Conservation (phyloP, 2,113 vertebrate species). For the Passer montanus region DNA sequence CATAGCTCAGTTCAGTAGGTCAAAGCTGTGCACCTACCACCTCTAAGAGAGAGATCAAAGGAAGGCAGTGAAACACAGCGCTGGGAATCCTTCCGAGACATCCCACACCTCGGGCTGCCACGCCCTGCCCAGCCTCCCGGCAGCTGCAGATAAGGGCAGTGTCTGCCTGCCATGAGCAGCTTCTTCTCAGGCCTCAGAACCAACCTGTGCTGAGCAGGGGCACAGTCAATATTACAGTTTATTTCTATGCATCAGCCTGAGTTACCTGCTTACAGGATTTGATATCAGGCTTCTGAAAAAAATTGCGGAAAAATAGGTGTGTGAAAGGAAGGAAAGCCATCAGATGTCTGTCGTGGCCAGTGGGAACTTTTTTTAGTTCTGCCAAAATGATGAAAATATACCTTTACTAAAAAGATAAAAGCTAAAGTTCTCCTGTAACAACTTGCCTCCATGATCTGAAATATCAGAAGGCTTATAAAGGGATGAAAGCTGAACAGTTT, state of each 20-base stretch:
- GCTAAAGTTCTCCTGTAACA: neutral
- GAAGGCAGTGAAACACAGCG: neutral
- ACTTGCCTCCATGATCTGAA: neutral
- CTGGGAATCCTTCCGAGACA: neutral
- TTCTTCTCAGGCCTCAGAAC: neutral
- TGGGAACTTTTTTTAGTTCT: neutral
- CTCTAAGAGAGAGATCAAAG: neutral
- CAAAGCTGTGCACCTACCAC: neutral
- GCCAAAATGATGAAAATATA: neutral
- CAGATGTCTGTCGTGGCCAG: neutral
- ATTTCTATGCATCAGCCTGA: neutral
- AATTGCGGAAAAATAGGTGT: neutral
- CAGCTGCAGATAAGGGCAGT: neutral
- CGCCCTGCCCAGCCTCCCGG: neutral
- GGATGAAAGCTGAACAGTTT: neutral
- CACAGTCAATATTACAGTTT: neutral
- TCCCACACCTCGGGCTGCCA: neutral
- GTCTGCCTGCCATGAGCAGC: neutral
- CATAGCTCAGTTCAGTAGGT: conserved; percentile 8
- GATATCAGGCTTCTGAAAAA: neutral
- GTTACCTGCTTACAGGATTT: neutral
- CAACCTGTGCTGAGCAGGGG: neutral
- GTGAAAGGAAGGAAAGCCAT: neutral
- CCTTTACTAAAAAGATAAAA: conserved; percentile 6
- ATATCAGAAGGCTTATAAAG: neutral